Base-by-base conservation (phyloP, 2,797 vertebrate genomes). In the Pseudomugil gertrudae region DNA sequence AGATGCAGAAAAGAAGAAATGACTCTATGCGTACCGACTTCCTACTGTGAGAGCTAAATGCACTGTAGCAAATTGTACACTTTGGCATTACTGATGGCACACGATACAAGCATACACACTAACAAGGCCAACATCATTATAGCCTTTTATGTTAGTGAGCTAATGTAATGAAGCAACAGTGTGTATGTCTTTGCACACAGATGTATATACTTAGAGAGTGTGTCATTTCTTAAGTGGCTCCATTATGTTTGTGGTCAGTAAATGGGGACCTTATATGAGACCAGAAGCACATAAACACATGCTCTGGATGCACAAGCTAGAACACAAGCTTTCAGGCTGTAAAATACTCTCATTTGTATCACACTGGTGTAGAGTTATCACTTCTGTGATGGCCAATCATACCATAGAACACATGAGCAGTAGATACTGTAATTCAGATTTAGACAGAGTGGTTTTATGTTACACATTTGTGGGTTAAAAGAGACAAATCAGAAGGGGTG, bases 221-320 rank as follows among this genome's bases (percentile, higher is more conserved):
- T 82, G 78, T 83, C 69, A 83, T 89, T 84, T 77, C 84, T 89
- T 84, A 90, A 92, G 86, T 91, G 89, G 86, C 57, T 79, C 91
- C 92, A 93, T 94, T 92, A 94, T 89, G 90, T 85, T 84, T 92
- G 90, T 76, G 90, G 86, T 90, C 79, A 84, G 66, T 88, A 89
- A 87, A 68, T 58, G 70, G 90, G 87, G 85, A 91, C 70, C 64
- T 64, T 74, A 91, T 72, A 84, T 67, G 64, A 21, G 74, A 57
- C 45, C 38, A 73, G 63, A 64, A 48, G 66, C 72, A 74, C 78
- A 61, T 76, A 69, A 55, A 69, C 70, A 40, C 56, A 59, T 57
- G 72, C 3, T 40, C 23, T 55, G 30, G 32, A 64, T 7, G 10
- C 53, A n/a, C 53, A 69, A 38, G 65, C 63, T 30, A 27, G 65